A percentile compares a stretch with the other conserved stretches of the same genome.
These are phyloP conservation scores for Rhingia campestris DNA, from an alignment of 2,888 invertebrate species.

Conservation along the genomic window DNA sequence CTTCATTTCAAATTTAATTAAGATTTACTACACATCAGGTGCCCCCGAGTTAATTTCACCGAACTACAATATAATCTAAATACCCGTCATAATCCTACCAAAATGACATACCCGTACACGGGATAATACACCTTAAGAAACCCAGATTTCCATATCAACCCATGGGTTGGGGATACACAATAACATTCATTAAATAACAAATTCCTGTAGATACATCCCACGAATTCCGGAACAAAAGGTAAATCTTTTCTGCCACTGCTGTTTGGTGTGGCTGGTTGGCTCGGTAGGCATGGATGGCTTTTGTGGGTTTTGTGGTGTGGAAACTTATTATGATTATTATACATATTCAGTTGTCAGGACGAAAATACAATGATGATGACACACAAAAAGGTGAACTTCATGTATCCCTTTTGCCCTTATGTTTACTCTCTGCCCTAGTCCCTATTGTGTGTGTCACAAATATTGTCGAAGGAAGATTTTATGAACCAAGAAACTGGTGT, in stretches of 20 bases:
- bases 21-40: not conserved
- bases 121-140: not conserved
- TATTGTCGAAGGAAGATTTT: not conserved
- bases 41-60: too few species aligned
- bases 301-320: conserved; percentile 10
- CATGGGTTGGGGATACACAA: not conserved
- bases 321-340: conserved; percentile 20
- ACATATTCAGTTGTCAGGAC: conserved; percentile 1
- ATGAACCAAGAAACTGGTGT: not conserved
- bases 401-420: conserved; percentile 17
- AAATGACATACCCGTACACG: not conserved
- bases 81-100: not conserved
- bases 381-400: conserved; percentile 17
- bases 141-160: not conserved
- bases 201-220: not conserved
- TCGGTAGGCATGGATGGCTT: not conserved
- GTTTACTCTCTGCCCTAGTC: not conserved
- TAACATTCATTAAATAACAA: conserved; percentile 18
- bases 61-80: not conserved
- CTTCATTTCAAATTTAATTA: not conserved
- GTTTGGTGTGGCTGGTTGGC: not conserved
- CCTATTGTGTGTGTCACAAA: not conserved
- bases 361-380: conserved; percentile 1
- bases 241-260: conserved; percentile 3
- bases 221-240: conserved; percentile 1